These are phyloP conservation scores for Eulithis testata DNA, from an alignment of 2,888 invertebrate species.

Conservation along the genomic window DNA sequence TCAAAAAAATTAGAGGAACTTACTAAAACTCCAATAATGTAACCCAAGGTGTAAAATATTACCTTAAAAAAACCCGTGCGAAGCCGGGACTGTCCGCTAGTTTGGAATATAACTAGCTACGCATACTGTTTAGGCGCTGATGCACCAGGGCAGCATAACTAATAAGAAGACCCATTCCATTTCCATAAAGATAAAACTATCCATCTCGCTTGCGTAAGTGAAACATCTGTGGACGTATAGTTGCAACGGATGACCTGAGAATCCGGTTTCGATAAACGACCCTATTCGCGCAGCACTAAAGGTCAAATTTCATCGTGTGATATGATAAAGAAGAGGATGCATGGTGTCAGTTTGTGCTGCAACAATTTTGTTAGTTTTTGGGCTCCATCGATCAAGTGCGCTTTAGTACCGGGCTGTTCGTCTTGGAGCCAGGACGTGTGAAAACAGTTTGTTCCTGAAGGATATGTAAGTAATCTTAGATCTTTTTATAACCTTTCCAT, in stretches of 20 bases:
- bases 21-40: no score
- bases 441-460: no score
- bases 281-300: conserved; percentile 6
- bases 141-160: conserved; percentile 1
- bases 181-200: not conserved
- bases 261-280: conserved; percentile 4
- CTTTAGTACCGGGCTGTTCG: not conserved
- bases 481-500: no score
- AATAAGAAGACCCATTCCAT: not conserved
- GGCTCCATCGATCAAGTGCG: conserved; percentile 1
- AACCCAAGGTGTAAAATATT: no score
- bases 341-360: conserved; percentile 13
- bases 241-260: not conserved
- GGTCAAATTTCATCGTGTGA: not conserved
- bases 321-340: conserved; percentile 14
- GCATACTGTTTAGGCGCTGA: not conserved
- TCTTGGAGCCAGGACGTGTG: conserved; percentile 2
- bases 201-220: conserved; percentile 1
- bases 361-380: not conserved
- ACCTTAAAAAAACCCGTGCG: no score
- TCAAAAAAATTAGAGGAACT: no score
- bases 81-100: no score
- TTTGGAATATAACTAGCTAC: not conserved
- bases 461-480: no score
- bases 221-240: not conserved